These are phyloP conservation scores for Aleiodes leptofemur DNA, from an alignment of 2,888 invertebrate genomes.

Conservation along the genomic window DNA sequence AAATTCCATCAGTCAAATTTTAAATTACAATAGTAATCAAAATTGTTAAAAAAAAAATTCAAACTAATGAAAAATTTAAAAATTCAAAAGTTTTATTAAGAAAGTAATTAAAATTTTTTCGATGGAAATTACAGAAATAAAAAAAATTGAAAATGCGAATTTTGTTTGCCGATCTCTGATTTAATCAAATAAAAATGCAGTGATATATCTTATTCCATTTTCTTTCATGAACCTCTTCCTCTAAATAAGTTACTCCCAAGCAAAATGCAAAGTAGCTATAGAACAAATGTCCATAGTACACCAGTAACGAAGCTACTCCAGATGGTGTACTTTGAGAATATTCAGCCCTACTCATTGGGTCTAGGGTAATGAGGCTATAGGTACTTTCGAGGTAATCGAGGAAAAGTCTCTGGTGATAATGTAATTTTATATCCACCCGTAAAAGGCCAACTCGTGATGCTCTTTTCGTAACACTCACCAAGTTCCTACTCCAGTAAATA, in stretches of 20 bases:
- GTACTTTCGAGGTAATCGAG: conserved; percentile 26
- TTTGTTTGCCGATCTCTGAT: too few relatives aligned
- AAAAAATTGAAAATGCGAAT: too few relatives aligned
- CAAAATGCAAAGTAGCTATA: conserved; percentile 13
- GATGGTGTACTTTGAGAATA: conserved; percentile 19
- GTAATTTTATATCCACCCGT: conserved; percentile 21
- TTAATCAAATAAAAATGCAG: neutral
- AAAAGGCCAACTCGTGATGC: conserved; percentile 36
- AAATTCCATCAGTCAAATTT: too few relatives aligned
- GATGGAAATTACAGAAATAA: too few relatives aligned
- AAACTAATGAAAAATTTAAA: too few relatives aligned
- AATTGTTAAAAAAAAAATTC: too few relatives aligned
- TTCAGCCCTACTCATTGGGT: neutral
- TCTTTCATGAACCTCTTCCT: neutral
- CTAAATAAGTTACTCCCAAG: conserved; percentile 20
- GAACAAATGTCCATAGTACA: conserved; percentile 11
- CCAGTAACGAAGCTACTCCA: conserved; percentile 23
- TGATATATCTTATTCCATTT: neutral
- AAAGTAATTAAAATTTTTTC: too few relatives aligned
- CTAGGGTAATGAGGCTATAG: conserved; percentile 20
- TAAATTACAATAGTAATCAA: too few relatives aligned
- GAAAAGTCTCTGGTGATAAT: conserved; percentile 31
- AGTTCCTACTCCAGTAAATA: conserved; percentile 28
- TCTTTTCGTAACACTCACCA: conserved; percentile 22
- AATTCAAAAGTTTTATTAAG: too few relatives aligned